Percentiles rank a stretch among this genome's conserved stretches.
These are phyloP conservation scores for Balaeniceps rex DNA, from an alignment of 2,113 vertebrate species.

Conservation along the genomic window DNA sequence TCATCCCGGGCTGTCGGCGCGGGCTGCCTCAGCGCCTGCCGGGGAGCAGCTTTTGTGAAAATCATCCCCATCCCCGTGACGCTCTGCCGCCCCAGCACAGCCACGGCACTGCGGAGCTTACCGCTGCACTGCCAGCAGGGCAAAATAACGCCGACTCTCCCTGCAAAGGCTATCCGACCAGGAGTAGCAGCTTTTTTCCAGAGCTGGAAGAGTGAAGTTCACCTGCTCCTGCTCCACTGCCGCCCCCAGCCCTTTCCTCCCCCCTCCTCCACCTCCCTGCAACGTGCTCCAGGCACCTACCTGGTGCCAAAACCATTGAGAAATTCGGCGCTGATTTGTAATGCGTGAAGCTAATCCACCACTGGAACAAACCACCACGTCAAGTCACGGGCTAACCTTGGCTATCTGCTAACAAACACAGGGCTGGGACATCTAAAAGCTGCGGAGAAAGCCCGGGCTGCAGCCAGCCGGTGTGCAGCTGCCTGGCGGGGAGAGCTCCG, in stretches of 20 bases:
- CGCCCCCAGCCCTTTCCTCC: neutral
- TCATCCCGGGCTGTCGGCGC: neutral
- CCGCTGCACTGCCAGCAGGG: neutral
- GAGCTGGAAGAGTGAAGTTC: neutral
- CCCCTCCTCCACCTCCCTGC: neutral
- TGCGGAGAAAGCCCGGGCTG: neutral
- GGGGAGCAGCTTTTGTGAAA: neutral
- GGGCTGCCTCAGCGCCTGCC: neutral
- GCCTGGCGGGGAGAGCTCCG: accelerated
- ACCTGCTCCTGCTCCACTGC: neutral
- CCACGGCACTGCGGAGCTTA: neutral
- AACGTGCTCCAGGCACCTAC: slow-evolving; percentile 44
- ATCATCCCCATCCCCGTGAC: accelerated
- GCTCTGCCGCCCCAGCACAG: neutral
- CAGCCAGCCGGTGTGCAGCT: accelerated
- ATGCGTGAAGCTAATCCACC: neutral
- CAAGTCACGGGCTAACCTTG: neutral
- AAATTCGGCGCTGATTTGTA: slow-evolving; percentile 23
- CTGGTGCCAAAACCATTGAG: slow-evolving; percentile 35
- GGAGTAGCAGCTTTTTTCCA: neutral
- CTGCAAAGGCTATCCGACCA: neutral
- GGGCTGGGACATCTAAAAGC: neutral
- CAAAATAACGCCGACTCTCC: accelerated
- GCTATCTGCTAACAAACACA: neutral
- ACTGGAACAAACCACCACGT: neutral